Evolutionary conservation across 1,140 invertebrate genomes (phyloP).

Genomic region (Daktulosphaira vitifoliae): DNA sequence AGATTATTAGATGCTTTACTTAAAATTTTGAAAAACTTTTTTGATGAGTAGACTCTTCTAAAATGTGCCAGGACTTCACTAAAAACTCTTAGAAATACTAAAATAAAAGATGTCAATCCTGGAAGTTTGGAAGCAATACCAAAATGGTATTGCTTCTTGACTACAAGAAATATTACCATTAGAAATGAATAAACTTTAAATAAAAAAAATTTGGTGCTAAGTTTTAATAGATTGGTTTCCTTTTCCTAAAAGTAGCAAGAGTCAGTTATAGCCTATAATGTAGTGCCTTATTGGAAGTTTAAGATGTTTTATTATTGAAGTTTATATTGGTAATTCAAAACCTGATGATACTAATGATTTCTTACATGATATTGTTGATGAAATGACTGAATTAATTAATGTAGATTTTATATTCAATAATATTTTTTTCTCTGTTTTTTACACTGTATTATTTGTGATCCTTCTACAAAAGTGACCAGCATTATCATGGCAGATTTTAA

Average conservation of each 20-base stretch:
- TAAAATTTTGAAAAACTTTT: neutral
- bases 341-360: neutral
- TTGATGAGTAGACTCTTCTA: neutral
- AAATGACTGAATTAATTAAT: neutral
- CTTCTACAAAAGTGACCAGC: neutral
- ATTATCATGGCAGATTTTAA: neutral
- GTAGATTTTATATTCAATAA: neutral
- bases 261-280: neutral
- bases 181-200: neutral
- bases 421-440: neutral
- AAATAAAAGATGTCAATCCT: neutral
- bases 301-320: neutral
- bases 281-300: neutral
- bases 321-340: neutral
- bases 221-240: neutral
- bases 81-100: neutral
- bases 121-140: neutral
- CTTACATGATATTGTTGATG: neutral
- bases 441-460: neutral
- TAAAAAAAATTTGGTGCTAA: neutral
- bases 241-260: neutral
- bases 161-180: neutral
- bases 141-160: neutral
- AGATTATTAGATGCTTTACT: neutral
- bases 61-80: neutral